Evolutionary conservation across 2,113 vertebrate species (phyloP), one percentile per base, ranked within the genome.

Genomic region (Catharus minimus): DNA sequence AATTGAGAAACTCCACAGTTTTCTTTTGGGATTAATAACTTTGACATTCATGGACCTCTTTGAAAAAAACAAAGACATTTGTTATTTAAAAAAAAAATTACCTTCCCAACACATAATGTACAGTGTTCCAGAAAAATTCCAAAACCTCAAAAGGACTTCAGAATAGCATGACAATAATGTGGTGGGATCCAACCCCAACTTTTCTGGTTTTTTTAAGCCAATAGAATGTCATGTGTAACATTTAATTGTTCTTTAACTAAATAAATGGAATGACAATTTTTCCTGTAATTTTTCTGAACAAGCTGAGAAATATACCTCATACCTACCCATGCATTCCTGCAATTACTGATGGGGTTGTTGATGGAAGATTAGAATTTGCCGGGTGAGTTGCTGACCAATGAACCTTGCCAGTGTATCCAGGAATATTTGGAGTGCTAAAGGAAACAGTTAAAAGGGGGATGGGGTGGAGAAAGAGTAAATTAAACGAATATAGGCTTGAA

Each of bases 361-460:
- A 76, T 62, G 96, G 96, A 76, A 97, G 85, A 94, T 95, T 94
- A 91, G 92, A 96, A 93, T 97, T 98, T 97, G 93, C 94, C 1
- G 96, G 96, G 76, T 97, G 97, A 88, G 87, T 92, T 92, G 95
- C 92, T 88, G 96, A 96, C 89, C 97, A 97, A 88, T 96, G 96
- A 95, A 97, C 97, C 96, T 97, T 98, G 69, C 97, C 98, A 43
- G 97, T 96, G 61, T 98, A 98, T 92, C 98, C 98, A 88, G 97
- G 97, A 73, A 98, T 98, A 95, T 98, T 95, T 93, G 91, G 95
- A 82, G 91, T 90, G 43, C 97, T 98, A 90, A 76, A 96, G 81
- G 69, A 80, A 97, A 93, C 92, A 95, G 93, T 94, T 82, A 89
- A 96, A 88, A 36, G 62, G 39, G 23, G 19, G 17, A 36, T 19